Base-by-base conservation (phyloP, 2,797 vertebrate species). In the Tiaroga cobitis region DNA sequence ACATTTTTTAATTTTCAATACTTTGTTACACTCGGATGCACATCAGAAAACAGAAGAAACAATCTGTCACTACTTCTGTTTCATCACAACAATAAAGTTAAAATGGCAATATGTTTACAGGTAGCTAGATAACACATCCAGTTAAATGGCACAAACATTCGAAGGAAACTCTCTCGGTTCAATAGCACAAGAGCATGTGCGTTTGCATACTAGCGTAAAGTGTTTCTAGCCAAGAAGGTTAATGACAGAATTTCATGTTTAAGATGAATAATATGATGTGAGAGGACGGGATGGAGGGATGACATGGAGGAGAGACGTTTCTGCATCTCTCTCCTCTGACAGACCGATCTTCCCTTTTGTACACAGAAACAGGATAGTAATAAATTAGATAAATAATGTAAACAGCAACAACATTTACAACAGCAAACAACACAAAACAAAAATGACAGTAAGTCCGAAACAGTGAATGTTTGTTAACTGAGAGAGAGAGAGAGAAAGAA, bases 381-480 rank as follows among this genome's bases (percentile, higher is more conserved):
- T 89, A 90, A 88, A 81, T 89, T 87, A 88, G 68, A 80, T 61
- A 86, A 84, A 81, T 87, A 79, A 87, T 81, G 81, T 87, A 89
- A 88, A 87, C 85, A 87, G 78, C 79, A 72, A 87, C 39, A 70
- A 86, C 70, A 70, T 84, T 83, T 82, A 90, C 63, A 63, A 86
- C 83, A 85, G 85, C 80, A 74, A 87, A 86, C 82, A 87, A 83
- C 82, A 81, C 67, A 85, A 80, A 56, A 16, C 75, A 76, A 69
- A 87, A 39, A 32, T 37, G 79, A 59, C 84, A 85, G 67, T 37
- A 68, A 87, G 86, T 81, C 34, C 46, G 80, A 86, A 82, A 77
- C 69, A 80, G 68, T 72, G 67, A 82, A 87, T 8, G 37, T 46
- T 70, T 46, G 15, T 37, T 11, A 67, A 70, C 49, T 1, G 59